Evolutionary conservation across 2,888 invertebrate genomes (phyloP).

Genomic region (Dinocampus coccinellae): DNA sequence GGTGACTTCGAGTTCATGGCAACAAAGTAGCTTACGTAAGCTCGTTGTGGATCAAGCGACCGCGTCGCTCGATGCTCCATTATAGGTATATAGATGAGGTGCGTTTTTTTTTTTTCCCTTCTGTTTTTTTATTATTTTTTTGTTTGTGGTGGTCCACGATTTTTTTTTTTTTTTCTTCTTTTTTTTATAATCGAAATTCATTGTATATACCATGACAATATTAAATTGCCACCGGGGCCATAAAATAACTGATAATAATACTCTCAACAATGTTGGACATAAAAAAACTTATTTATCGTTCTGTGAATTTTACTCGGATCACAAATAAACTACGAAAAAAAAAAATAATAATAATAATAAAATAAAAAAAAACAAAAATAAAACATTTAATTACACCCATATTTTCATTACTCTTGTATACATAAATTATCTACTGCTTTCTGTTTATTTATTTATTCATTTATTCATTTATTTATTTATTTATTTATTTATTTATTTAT

Average conservation of each 20-base stretch:
- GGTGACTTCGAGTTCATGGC: background rate
- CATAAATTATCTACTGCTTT: too few relatives aligned
- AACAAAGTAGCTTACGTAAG: slow-evolving; percentile 7
- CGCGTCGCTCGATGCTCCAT: background rate
- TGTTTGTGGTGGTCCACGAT: too few relatives aligned
- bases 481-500: background rate
- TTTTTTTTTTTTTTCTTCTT: background rate
- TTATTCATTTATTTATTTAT: too few relatives aligned
- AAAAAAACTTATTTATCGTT: background rate
- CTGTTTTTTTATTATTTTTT: too few relatives aligned
- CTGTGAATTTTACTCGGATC: background rate
- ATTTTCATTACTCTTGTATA: background rate
- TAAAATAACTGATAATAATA: background rate
- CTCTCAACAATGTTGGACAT: background rate
- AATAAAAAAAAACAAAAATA: too few relatives aligned
- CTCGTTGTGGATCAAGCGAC: background rate
- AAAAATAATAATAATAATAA: too few relatives aligned
- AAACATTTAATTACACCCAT: background rate
- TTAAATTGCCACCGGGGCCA: background rate
- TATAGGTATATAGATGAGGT: background rate
- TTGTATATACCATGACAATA: background rate
- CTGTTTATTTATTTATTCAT: too few relatives aligned
- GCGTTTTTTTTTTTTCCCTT: background rate
- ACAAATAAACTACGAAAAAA: background rate
- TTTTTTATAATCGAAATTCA: background rate